Conservation (phyloP, 37 sponge, comb jelly and placozoan species). For the Beroe ovata region DNA sequence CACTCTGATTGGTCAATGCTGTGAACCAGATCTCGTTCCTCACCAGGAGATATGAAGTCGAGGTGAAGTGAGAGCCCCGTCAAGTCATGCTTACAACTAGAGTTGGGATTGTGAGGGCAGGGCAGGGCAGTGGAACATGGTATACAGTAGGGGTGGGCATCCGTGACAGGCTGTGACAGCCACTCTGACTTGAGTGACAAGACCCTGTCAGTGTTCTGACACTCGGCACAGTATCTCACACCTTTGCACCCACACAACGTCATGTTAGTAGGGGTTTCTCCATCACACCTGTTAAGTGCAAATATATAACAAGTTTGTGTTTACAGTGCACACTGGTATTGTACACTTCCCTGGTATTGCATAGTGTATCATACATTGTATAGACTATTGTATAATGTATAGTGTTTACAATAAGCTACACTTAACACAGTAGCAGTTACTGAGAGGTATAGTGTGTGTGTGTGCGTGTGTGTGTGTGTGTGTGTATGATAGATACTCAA, state of each 20-base stretch:
- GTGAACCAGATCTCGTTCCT: constrained; percentile 72
- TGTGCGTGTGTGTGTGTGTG: too few species aligned
- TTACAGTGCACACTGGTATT: too few species aligned
- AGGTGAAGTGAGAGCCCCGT: constrained; percentile 73
- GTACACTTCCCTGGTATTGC: too few species aligned
- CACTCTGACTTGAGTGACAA: background rate
- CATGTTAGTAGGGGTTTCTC: too few species aligned
- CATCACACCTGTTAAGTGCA: too few species aligned
- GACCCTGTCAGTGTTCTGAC: constrained; percentile 5
- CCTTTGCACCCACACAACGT: constrained; percentile 27
- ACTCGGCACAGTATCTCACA: background rate
- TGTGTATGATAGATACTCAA: too few species aligned
- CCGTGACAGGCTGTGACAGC: background rate
- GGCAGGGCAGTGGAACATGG: constrained; percentile 15
- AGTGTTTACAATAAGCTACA: too few species aligned
- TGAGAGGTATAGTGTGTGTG: too few species aligned
- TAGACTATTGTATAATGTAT: too few species aligned
- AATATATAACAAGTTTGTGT: too few species aligned
- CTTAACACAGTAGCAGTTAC: too few species aligned
- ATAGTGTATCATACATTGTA: too few species aligned
- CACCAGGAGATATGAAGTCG: constrained; percentile 75
- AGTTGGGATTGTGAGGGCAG: background rate
- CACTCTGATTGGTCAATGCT: constrained; percentile 74
- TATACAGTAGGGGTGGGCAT: constrained; percentile 9
- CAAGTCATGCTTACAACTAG: constrained; percentile 54